A percentile compares a stretch with the other conserved stretches of the same genome.
Conservation (phyloP, 1,140 invertebrate species). For the Carcinoscorpius rotundicauda region DNA sequence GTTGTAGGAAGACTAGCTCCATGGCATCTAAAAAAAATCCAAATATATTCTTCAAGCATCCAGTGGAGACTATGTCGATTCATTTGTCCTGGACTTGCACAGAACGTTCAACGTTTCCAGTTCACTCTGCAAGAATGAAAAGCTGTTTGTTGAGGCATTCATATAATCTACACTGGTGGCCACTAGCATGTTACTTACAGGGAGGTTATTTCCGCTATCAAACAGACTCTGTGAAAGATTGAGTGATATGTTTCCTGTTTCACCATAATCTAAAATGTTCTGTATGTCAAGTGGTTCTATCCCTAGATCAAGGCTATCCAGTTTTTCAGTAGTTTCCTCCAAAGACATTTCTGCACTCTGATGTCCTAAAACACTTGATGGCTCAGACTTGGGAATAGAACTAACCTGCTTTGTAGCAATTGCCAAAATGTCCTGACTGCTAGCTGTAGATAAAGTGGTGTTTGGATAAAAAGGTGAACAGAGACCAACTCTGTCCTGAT, state of each 20-base stretch:
- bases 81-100: too few relatives aligned
- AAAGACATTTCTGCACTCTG: background rate
- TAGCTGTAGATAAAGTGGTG: background rate
- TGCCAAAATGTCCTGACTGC: background rate
- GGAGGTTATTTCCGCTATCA: background rate
- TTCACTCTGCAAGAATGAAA: too few relatives aligned
- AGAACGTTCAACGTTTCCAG: too few relatives aligned
- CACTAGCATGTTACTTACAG: too few relatives aligned
- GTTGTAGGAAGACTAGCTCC: too few relatives aligned
- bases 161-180: too few relatives aligned
- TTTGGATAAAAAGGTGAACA: too few relatives aligned
- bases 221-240: background rate
- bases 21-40: too few relatives aligned
- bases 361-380: background rate
- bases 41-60: too few relatives aligned
- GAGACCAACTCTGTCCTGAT: background rate
- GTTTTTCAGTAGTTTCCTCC: background rate
- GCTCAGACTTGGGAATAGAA: background rate
- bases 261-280: background rate
- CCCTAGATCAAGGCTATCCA: background rate
- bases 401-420: background rate
- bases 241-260: background rate
- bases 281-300: background rate
- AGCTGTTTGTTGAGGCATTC: too few relatives aligned
- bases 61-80: too few relatives aligned